Conservation (phyloP, 2,888 invertebrate species). For the Drosophila suboccidentalis region DNA sequence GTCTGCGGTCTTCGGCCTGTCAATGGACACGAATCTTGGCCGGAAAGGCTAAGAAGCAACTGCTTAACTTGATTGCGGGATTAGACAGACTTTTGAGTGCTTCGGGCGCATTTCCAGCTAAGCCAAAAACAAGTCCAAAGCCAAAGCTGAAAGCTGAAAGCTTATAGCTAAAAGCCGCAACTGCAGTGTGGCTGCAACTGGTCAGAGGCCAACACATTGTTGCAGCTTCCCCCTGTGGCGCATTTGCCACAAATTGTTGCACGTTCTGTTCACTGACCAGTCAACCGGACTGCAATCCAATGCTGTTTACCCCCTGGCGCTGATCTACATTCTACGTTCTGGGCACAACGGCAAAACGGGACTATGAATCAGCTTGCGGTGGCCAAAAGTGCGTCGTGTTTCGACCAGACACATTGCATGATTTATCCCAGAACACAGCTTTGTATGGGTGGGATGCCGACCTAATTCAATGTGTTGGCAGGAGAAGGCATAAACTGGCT, state of each 20-base stretch:
- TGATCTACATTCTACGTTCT: slow-evolving; percentile 30
- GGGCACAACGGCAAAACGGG: slow-evolving; percentile 35
- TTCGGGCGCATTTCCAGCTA: slow-evolving; percentile 18
- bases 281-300: slow-evolving; percentile 43
- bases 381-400: slow-evolving; percentile 38
- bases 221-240: slow-evolving; percentile 62
- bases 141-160: slow-evolving; percentile 1
- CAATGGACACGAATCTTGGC: slow-evolving; percentile 19
- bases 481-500: background rate
- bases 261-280: slow-evolving; percentile 54
- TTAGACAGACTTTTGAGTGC: slow-evolving; percentile 15
- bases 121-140: slow-evolving; percentile 21
- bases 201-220: slow-evolving; percentile 28
- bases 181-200: slow-evolving; percentile 19
- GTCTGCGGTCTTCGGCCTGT: slow-evolving; percentile 42
- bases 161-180: slow-evolving; percentile 3
- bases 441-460: too few relatives aligned
- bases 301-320: slow-evolving; percentile 15
- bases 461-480: slow-evolving; percentile 17
- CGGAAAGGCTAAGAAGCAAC: slow-evolving; percentile 20
- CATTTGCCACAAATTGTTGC: slow-evolving; percentile 71
- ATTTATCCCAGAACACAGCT: slow-evolving; percentile 20
- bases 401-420: slow-evolving; percentile 20
- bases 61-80: slow-evolving; percentile 41
- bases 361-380: slow-evolving; percentile 45